phyloP scores from a whole-genome alignment of 2,797 vertebrate species.

The Sphenodon punctatus region DNA sequence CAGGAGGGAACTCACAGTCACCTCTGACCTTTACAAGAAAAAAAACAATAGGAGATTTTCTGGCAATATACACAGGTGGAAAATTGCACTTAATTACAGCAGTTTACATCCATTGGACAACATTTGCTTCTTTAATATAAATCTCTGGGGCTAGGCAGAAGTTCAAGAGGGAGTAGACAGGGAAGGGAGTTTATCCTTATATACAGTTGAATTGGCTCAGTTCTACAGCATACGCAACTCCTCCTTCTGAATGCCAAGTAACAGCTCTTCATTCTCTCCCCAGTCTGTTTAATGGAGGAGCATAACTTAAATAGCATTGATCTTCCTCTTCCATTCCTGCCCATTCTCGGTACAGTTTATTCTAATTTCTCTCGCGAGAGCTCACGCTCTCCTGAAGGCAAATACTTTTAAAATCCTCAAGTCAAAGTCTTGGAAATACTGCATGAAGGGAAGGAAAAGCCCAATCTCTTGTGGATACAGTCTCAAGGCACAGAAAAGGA shows the following conservation, averaged over 20 bases:
- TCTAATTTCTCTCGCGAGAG: conserved; percentile 30
- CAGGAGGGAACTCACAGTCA: conserved; percentile 43
- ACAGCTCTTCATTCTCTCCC: conserved; percentile 73
- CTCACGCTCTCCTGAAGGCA: conserved; percentile 25
- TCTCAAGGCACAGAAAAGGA: background rate
- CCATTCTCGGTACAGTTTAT: conserved; percentile 27
- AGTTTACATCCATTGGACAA: conserved; percentile 80
- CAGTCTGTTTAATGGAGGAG: conserved; percentile 60
- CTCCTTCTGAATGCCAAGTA: conserved; percentile 68
- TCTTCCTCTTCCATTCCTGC: conserved; percentile 40
- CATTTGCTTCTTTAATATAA: conserved; percentile 79
- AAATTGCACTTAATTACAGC: conserved; percentile 82
- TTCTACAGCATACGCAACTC: conserved; percentile 68
- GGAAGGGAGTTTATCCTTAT: conserved; percentile 58
- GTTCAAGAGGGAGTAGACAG: conserved; percentile 11
- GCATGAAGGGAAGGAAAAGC: conserved; percentile 52
- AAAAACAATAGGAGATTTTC: conserved; percentile 12
- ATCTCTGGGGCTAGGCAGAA: conserved; percentile 57
- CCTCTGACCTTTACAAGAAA: conserved; percentile 67
- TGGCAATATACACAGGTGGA: conserved; percentile 71
- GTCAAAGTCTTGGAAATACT: conserved; percentile 63
- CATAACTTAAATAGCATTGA: conserved; percentile 25
- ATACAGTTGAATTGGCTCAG: conserved; percentile 79
- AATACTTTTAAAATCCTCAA: conserved; percentile 40
- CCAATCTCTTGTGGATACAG: rapidly evolving